Conservation (phyloP, 92 coral and sea anemone species). For the Micromussa lordhowensis region DNA sequence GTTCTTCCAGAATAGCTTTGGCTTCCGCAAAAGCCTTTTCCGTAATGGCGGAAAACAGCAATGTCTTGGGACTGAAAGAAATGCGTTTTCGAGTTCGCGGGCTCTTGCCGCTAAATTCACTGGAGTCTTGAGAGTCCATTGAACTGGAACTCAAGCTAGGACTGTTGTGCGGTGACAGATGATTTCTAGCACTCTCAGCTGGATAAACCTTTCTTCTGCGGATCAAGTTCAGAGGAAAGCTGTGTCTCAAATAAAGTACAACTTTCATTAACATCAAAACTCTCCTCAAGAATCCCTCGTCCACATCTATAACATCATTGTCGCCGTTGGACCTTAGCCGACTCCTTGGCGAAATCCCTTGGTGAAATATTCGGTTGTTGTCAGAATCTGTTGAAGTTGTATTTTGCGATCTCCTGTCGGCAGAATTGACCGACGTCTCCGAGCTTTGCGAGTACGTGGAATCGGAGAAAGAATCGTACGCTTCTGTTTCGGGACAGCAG, state of each 20-base stretch:
- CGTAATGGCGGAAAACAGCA: conserved; percentile 77
- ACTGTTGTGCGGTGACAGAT: conserved; percentile 15
- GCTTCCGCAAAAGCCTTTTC: conserved; percentile 84
- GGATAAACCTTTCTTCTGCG: conserved; percentile 35
- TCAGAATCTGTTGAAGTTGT: conserved; percentile 84
- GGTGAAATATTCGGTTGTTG: conserved; percentile 71
- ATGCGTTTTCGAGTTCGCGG: conserved; percentile 71
- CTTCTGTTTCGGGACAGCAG: conserved; percentile 23
- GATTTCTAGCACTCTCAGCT: background rate
- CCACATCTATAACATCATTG: conserved; percentile 71
- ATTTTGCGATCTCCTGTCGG: conserved; percentile 66
- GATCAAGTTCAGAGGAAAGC: conserved; percentile 36
- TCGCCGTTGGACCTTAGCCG: conserved; percentile 45
- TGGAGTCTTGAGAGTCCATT: conserved; percentile 45
- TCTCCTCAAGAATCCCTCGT: conserved; percentile 76
- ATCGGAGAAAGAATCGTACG: conserved; percentile 73
- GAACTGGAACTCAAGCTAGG: conserved; percentile 52
- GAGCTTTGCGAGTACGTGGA: conserved; percentile 78
- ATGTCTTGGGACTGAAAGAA: conserved; percentile 77
- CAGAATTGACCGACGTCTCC: conserved; percentile 61
- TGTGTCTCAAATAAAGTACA: conserved; percentile 74
- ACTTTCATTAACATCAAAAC: conserved; percentile 92
- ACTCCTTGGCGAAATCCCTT: conserved; percentile 46
- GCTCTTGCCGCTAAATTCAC: conserved; percentile 33
- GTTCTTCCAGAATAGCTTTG: conserved; percentile 65